Percentiles rank a stretch among this genome's conserved stretches.
phyloP scores from a whole-genome alignment of 1,140 invertebrate genomes.

The Trinorchestia longiramus region DNA sequence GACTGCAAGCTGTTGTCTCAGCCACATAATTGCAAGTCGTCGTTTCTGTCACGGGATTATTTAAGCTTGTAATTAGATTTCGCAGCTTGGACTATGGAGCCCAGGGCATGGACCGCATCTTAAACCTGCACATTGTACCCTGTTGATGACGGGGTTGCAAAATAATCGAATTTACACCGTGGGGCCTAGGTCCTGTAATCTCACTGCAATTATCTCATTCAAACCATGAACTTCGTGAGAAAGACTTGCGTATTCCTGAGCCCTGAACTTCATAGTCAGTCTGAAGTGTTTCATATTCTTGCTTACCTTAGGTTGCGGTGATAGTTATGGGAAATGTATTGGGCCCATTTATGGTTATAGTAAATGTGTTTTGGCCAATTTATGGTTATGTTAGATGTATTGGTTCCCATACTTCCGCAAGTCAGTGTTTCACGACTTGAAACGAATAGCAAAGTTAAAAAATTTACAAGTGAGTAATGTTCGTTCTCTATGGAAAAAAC shows the following conservation, averaged over 20 bases:
- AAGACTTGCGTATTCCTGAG: not conserved
- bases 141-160: not conserved
- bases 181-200: not conserved
- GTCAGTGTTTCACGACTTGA: too few relatives aligned
- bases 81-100: not conserved
- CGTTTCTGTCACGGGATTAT: not conserved
- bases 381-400: too few relatives aligned
- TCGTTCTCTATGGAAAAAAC: too few relatives aligned
- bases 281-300: not conserved
- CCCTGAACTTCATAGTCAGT: not conserved
- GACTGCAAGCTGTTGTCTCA: not conserved
- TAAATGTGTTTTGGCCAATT: too few relatives aligned
- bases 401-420: too few relatives aligned
- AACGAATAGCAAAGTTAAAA: too few relatives aligned
- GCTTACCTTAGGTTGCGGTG: not conserved
- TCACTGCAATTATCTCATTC: not conserved
- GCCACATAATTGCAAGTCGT: not conserved
- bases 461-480: too few relatives aligned
- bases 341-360: too few relatives aligned
- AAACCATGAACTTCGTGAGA: not conserved
- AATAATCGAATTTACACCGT: not conserved
- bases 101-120: not conserved
- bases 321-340: too few relatives aligned
- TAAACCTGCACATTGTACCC: too few relatives aligned
- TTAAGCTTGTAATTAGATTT: not conserved